Evolutionary conservation across 2,888 invertebrate species (phyloP).

Genomic region (Actias luna): DNA sequence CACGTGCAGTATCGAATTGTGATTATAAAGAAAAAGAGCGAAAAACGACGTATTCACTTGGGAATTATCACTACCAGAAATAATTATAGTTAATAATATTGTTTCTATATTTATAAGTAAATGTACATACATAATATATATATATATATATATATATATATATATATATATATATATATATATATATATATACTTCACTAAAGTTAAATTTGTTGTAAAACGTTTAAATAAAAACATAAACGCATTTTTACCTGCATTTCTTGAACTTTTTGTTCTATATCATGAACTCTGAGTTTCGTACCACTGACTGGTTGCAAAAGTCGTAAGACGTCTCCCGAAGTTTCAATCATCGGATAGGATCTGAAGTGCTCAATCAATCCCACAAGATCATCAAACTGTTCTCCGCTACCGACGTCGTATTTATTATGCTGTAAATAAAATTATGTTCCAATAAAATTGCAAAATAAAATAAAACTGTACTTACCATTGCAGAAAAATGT

Average conservation of each 20-base stretch:
- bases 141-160: no score
- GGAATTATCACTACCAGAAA: no score
- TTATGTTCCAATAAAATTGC: background rate
- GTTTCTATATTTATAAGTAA: no score
- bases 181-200: no score
- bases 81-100: no score
- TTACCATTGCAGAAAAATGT: background rate
- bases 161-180: no score
- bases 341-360: constrained; percentile 98
- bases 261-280: constrained; percentile 52
- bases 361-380: constrained; percentile 98
- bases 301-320: constrained; percentile 97
- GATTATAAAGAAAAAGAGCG: no score
- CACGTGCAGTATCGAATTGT: no score
- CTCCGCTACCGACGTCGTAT: constrained; percentile 98
- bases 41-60: no score
- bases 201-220: no score
- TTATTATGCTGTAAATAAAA: constrained; percentile 86
- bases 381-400: constrained; percentile 93
- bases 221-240: background rate
- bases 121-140: no score
- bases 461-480: background rate
- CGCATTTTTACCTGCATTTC: constrained; percentile 45
- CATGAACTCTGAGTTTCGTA: constrained; percentile 85
- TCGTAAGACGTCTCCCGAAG: constrained; percentile 96